phyloP scores from a whole-genome alignment of 2,113 vertebrate genomes.

The Entelurus aequoreus region DNA sequence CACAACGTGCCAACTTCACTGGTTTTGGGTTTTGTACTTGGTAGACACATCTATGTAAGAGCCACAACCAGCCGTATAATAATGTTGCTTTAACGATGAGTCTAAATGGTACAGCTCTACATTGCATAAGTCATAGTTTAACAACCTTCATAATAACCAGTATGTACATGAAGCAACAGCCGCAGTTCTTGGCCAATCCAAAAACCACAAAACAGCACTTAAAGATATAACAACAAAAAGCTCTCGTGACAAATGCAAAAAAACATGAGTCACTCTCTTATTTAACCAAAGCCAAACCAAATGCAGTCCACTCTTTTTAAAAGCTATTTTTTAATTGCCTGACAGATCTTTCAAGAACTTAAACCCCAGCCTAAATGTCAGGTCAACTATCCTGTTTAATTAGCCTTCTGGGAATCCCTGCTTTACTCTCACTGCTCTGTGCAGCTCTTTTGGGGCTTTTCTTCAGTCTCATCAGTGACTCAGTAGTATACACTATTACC shows the following conservation, averaged over 20 bases:
- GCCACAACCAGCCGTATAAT: neutral
- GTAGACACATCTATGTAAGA: neutral
- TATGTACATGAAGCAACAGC: neutral
- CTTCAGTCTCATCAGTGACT: neutral
- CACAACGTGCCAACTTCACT: no score
- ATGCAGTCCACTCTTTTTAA: neutral
- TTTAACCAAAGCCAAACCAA: neutral
- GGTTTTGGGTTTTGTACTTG: no score
- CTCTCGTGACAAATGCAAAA: neutral
- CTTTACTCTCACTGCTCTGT: neutral
- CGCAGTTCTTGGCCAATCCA: neutral
- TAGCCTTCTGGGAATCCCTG: neutral
- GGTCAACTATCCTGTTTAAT: no score
- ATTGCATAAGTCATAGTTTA: neutral
- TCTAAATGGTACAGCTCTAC: neutral
- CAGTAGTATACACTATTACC: neutral
- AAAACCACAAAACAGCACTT: constrained; percentile 11
- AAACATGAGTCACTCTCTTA: constrained; percentile 4
- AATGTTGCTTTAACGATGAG: neutral
- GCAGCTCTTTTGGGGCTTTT: neutral
- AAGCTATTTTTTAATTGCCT: neutral
- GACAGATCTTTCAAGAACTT: neutral
- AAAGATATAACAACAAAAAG: constrained; percentile 4
- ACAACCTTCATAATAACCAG: neutral
- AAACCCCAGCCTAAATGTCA: neutral